Evolutionary conservation across 1,140 invertebrate genomes (phyloP), one percentile per base, ranked within the genome.

Genomic region (Drosophila sp.): DNA sequence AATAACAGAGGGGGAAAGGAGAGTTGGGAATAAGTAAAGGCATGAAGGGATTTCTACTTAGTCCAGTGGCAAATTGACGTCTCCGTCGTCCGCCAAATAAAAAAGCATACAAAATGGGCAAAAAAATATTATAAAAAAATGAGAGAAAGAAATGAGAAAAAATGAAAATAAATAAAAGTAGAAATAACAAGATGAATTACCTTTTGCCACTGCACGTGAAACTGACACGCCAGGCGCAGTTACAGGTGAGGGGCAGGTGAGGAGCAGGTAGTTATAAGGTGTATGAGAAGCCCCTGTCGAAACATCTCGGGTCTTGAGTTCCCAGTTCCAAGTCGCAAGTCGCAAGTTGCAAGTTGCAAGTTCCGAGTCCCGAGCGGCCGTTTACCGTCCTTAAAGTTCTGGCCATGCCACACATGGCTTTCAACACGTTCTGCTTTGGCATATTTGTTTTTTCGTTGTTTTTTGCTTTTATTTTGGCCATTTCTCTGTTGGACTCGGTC

Each of bases 171-270:
- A 11, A 36, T 40, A 57, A 32, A 48, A 53, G 56, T 21, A n/a
- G 21, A 73, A 74, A 69, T 69, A 82, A 87, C 72, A 87, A 87
- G 83, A 87, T 87, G 83, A 89, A 87, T 87, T 87, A 89, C 83
- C 84, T 87, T 87, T 87, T 89, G 83, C 83, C 83, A 87, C 76
- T 89, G 83, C 83, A 87, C 83, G 79, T 89, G 79, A 89, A 89
- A 87, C 76, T 87, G 82, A 82, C 82, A 87, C 82, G 82, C 82
- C 83, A 87, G 78, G 56, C 58, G 43, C 45, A 53, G 3, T 13
- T 7, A 25, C 4, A 50, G 43, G 43, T 36, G 14, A 6, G 27
- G 3, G n/a, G 29, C 29, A 38, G 36, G 29, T 16, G 41, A 58
- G 40, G 25, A 11, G 14, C 41, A 36, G 41, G 43, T 7, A 48